A percentile compares a stretch with the other conserved stretches of the same genome.
phyloP scores from a whole-genome alignment of 2,797 vertebrate species.

The Clamator glandarius region DNA sequence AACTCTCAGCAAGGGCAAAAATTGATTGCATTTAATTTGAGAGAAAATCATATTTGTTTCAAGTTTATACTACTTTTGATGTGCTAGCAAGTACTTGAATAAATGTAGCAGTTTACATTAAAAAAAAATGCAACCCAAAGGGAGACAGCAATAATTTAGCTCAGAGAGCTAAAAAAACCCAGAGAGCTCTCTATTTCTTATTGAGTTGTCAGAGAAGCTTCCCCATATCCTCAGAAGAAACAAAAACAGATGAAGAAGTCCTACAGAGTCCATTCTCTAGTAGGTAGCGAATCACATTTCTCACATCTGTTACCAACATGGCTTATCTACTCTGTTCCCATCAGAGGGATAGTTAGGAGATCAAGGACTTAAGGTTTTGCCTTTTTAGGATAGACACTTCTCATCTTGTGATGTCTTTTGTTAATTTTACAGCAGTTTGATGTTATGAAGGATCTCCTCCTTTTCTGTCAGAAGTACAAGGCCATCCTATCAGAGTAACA shows the following conservation, averaged over 20 bases:
- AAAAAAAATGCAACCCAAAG: not conserved
- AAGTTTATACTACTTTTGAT: not conserved
- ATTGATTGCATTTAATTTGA: not conserved
- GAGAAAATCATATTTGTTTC: not conserved
- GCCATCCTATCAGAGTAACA: not conserved
- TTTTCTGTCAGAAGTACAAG: constrained; percentile 9
- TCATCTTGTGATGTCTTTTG: constrained; percentile 7
- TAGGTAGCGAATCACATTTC: constrained; percentile 8
- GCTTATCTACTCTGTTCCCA: not conserved
- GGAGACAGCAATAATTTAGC: not conserved
- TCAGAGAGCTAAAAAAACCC: not conserved
- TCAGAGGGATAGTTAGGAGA: not conserved
- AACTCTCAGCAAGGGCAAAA: not conserved
- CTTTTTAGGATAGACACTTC: constrained; percentile 8
- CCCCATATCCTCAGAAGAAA: constrained; percentile 25
- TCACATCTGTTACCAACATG: constrained; percentile 27
- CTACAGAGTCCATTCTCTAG: not conserved
- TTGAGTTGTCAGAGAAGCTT: not conserved
- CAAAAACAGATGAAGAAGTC: constrained; percentile 22
- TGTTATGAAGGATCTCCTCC: not conserved
- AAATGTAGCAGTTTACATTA: not conserved
- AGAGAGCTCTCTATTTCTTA: not conserved
- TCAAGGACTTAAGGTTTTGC: constrained; percentile 23
- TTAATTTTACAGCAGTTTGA: constrained; percentile 22
- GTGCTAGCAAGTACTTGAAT: not conserved